Evolutionary conservation across 2,797 vertebrate genomes (phyloP), one percentile per base, ranked within the genome.

Genomic region (Myotis myotis): DNA sequence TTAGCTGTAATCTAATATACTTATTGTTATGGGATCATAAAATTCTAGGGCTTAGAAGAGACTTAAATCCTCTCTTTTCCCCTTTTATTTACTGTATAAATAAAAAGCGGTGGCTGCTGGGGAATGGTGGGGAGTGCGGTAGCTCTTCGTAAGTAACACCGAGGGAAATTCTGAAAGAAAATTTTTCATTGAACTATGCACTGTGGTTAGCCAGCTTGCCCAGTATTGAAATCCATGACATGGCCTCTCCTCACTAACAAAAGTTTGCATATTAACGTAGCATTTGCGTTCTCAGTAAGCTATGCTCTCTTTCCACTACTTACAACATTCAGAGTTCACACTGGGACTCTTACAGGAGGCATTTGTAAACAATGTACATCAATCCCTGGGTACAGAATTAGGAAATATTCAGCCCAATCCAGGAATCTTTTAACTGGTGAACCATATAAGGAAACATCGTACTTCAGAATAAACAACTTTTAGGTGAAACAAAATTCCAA

Each of bases 381-480:
- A 2, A 6, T 16, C 15, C 19, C 71, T 86, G 47, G 25, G 9
- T 79, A 49, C 8, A 23, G 25, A 71, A 60, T 53, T 90, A 8
- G 64, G 57, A 87, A 62, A 28, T 51, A 64, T 15, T 51, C 23
- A 87, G 22, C 41, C 49, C 49, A 64, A 5, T 74, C 66, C 8
- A 1, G 1, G 19, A 23, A 79, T 33, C 49, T 55, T 81, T 90
- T 66, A 33, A 68, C 5, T 92, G 41, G 12, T 47, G 4, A 51
- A 20, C 33, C 28, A 20, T 16, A 4, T 47, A 30, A 60, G 12
- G 47, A 74, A 93, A 83, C 28, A 19, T 82, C 33, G 53, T 28
- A 55, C 33, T 93, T 94, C 19, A 83, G 49, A 64, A 10, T 68
- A 80, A 94, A 81, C 55, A 84, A 47, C 16, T 66, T 93, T 68